Evolutionary conservation across 2,888 invertebrate species (phyloP).

Genomic region (Mimumesa dahlbomi): DNA sequence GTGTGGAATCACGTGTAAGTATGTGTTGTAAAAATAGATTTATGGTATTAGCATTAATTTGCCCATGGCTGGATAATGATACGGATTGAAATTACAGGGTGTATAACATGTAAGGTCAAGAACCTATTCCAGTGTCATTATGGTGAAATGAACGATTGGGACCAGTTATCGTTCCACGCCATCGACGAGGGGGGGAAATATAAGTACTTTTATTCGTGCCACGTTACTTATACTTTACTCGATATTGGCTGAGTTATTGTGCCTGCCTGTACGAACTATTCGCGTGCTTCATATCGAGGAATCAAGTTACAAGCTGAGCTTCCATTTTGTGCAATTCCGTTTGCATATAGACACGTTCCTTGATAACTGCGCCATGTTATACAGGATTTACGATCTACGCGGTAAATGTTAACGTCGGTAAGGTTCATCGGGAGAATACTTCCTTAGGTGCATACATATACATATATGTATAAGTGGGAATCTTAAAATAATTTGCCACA

Average conservation of each 20-base stretch:
- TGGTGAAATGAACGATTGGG: conserved; percentile 40
- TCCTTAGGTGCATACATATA: too few relatives aligned
- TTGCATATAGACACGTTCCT: conserved; percentile 63
- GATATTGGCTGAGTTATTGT: conserved; percentile 60
- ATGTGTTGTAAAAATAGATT: too few relatives aligned
- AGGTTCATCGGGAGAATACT: conserved; percentile 39
- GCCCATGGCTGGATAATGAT: too few relatives aligned
- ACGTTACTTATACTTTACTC: conserved; percentile 13
- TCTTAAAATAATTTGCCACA: conserved; percentile 36
- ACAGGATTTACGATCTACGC: conserved; percentile 52
- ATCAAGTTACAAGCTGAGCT: conserved; percentile 63
- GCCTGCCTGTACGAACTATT: conserved; percentile 54
- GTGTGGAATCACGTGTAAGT: too few relatives aligned
- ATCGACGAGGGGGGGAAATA: conserved; percentile 28
- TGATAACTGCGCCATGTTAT: conserved; percentile 56
- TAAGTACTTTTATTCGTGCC: conserved; percentile 26
- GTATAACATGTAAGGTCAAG: conserved; percentile 29
- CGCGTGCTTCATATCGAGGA: conserved; percentile 60
- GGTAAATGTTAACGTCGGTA: conserved; percentile 43
- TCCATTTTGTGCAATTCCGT: conserved; percentile 63
- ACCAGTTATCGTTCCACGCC: conserved; percentile 31
- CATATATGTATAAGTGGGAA: conserved; percentile 37
- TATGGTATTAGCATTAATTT: too few relatives aligned
- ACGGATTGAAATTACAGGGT: conserved; percentile 24
- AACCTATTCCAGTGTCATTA: conserved; percentile 22